These are phyloP conservation scores for Pelodiscus sinensis DNA, from an alignment of 2,113 vertebrate species.

Conservation along the genomic window DNA sequence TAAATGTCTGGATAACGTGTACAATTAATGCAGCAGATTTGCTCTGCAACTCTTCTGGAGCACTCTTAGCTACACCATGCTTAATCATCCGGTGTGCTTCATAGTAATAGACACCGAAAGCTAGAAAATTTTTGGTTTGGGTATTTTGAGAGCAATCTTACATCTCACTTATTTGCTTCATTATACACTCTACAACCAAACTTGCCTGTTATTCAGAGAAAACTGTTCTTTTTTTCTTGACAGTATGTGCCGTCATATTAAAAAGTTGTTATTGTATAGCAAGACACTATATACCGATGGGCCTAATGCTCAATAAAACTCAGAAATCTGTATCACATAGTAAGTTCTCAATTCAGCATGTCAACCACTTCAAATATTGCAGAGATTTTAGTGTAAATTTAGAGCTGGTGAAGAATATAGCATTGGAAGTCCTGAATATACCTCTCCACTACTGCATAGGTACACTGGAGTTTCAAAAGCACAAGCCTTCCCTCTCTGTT, in stretches of 20 bases:
- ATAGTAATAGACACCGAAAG: background rate
- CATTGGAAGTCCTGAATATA: background rate
- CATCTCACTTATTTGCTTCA: background rate
- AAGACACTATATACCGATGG: background rate
- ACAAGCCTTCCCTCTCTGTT: background rate
- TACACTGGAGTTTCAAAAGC: background rate
- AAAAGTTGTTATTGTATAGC: background rate
- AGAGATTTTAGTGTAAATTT: background rate
- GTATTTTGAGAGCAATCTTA: background rate
- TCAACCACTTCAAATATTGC: background rate
- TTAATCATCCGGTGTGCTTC: background rate
- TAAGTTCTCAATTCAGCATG: background rate
- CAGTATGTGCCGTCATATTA: background rate
- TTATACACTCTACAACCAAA: background rate
- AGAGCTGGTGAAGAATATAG: background rate
- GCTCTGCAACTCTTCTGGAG: background rate
- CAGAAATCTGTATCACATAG: background rate
- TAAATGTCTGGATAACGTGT: background rate
- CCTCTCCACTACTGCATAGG: accelerated
- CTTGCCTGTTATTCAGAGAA: background rate
- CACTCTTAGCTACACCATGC: background rate
- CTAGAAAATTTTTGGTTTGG: background rate
- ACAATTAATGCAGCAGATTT: background rate
- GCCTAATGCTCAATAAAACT: accelerated
- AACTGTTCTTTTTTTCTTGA: background rate